Evolutionary conservation across 1,140 invertebrate species (phyloP), one percentile per base, ranked within the genome.

Genomic region (Drosophila malerkotliana): DNA sequence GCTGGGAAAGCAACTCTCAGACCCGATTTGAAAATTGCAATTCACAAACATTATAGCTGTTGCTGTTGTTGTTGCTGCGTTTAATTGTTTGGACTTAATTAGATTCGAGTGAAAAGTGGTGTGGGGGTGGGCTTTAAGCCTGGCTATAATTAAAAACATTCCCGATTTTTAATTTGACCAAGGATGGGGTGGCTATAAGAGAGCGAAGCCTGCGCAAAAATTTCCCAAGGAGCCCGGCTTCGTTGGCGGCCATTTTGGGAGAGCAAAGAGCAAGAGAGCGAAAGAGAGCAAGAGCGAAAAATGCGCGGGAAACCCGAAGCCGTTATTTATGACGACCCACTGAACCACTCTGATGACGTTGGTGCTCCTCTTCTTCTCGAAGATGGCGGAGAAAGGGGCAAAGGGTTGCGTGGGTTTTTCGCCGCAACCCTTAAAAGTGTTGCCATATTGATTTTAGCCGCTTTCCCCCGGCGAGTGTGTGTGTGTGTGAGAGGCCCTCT

Each of bases 351-450:
- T 60, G 74, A 62, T 77, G 74, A 77, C 74, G 74, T 77, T 68
- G 44, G 34, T 66, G 56, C 61, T 44, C 52, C 58, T 44, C 49
- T 45, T 58, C 58, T 45, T 56, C 9, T 15, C 51, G 10, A 7
- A 21, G 5, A 44, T 26, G 32, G 14, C 39, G 14, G 26, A 8
- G 9, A 14, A 32, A 12, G 44, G 24, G 41, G 41, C 28, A 49
- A 30, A 48, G 63, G 60, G 52, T 72, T 83, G 63, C 52, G 78
- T 62, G 64, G 44, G 60, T 60, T 81, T 85, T 82, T 88, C 83
- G 83, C 83, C 79, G 83, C 83, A 88, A 88, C 83, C 83, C 83
- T 88, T 88, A 82, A 88, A 87, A 88, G 79, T 83, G 83, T 88
- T 83, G 84, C 72, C 79, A 77, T 88, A 88, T 88, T 76, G 83